Base-by-base conservation (phyloP, 2,797 vertebrate species). In the Mus caroli region DNA sequence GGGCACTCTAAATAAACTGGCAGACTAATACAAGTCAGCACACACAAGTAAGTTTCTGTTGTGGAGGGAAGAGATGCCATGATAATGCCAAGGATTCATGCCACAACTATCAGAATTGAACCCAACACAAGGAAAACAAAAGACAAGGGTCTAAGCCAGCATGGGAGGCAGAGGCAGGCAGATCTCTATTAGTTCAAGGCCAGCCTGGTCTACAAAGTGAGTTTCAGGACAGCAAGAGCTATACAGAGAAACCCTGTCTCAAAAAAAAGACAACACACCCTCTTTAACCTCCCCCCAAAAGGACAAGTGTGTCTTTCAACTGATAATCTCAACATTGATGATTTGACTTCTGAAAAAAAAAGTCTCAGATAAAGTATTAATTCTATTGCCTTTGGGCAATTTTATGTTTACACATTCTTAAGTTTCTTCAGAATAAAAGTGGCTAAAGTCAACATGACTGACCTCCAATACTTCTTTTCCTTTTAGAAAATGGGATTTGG, bases 401-500 rank as follows among this genome's bases (percentile, higher is more conserved):
- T 94, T 92, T 94, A 50, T 62, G 80, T 92, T 67, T 88, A 83
- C 10, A 84, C 12, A 60, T 13, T 71, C 87, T 94, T 85, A 92
- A 9, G 2, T 91, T 87, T 78, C 75, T 94, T 37, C 64, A 52
- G 82, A 90, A 92, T 79, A 90, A 79, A 79, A 78, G 24, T 54
- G 76, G 15, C 6, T 52, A 58, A 86, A 64, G 5, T 43, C 43
- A 64, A 83, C 9, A 78, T 3, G 46, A 60, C 10, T 34, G 71
- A 31, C 37, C 40, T 82, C 14, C 5, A 67, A 43, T 26, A 64
- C 54, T 91, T 75, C 46, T 96, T 95, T 75, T 67, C 19, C 78
- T 92, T 80, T 96, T 82, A 54, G 40, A 92, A 96, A 93, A 78
- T 52, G 86, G 73, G 34, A 82, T 19, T 78, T 75, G 34, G n/a